phyloP scores from a whole-genome alignment of 2,113 vertebrate genomes.

The Archocentrus centrarchus region DNA sequence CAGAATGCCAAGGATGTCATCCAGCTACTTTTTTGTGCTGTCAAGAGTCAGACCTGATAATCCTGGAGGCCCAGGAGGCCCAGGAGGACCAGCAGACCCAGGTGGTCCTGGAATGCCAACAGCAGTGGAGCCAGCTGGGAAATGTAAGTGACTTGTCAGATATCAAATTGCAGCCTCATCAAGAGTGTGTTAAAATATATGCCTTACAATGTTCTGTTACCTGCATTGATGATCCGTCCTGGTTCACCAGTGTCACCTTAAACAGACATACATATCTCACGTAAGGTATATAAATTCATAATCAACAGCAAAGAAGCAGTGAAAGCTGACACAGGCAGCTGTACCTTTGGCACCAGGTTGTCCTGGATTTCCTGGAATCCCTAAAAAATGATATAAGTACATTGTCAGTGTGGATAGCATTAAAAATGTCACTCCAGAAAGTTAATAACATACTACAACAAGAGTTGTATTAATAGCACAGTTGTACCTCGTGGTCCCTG shows the following conservation, averaged over 20 bases:
- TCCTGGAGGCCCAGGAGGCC: constrained; percentile 89
- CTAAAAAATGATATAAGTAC: constrained; percentile 67
- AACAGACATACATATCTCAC: constrained; percentile 21
- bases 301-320: background rate
- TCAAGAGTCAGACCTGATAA: constrained; percentile 84
- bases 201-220: constrained; percentile 65
- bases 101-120: constrained; percentile 89
- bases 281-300: background rate
- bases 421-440: background rate
- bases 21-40: background rate
- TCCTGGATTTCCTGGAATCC: constrained; percentile 89
- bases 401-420: background rate
- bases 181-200: background rate
- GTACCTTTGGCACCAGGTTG: constrained; percentile 88
- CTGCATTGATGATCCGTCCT: constrained; percentile 88
- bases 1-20: background rate
- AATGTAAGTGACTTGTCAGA: constrained; percentile 21
- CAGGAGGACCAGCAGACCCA: constrained; percentile 87
- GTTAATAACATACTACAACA: background rate
- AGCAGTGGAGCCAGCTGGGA: constrained; percentile 84
- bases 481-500: constrained; percentile 92
- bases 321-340: background rate
- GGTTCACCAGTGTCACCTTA: constrained; percentile 81
- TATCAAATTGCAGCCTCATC: background rate
- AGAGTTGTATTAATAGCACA: background rate